Conservation (phyloP, 1,140 invertebrate genomes). For the Caenorhabditis brenneri region DNA sequence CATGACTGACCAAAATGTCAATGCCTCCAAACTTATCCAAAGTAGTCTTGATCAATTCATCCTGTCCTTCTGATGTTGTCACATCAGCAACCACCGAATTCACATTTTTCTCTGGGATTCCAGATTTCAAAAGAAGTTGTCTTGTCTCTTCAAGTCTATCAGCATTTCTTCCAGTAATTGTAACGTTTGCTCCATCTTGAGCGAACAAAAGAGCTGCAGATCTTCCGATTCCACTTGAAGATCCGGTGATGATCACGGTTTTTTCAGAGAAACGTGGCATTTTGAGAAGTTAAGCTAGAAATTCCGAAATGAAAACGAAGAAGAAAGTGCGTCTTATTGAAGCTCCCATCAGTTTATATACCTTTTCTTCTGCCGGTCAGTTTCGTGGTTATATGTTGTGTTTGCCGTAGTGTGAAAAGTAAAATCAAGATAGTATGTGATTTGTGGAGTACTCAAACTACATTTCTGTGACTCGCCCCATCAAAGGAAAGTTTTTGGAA, state of each 20-base stretch:
- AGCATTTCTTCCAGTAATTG: constrained; percentile 79
- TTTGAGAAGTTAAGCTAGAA: not conserved
- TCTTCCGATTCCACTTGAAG: constrained; percentile 84
- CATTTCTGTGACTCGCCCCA: too few relatives aligned
- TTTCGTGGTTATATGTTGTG: too few relatives aligned
- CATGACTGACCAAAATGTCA: constrained; percentile 55
- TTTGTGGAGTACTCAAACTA: too few relatives aligned
- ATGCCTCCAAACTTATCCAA: constrained; percentile 60
- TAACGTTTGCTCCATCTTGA: constrained; percentile 78
- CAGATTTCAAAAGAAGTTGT: not conserved
- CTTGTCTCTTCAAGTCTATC: constrained; percentile 59
- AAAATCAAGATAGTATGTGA: too few relatives aligned
- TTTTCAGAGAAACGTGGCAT: not conserved
- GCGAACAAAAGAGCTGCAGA: constrained; percentile 80
- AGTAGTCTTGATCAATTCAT: constrained; percentile 54
- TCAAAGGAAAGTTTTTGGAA: too few relatives aligned
- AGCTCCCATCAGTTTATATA: too few relatives aligned
- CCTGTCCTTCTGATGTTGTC: constrained; percentile 34
- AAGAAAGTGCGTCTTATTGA: too few relatives aligned
- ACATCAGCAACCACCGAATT: constrained; percentile 51
- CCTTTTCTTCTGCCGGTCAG: too few relatives aligned
- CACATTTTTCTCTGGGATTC: constrained; percentile 27
- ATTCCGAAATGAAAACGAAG: too few relatives aligned
- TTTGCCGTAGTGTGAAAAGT: too few relatives aligned
- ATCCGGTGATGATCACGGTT: constrained; percentile 73